Percentiles rank a stretch among this genome's conserved stretches.
Evolutionary conservation across 2,888 invertebrate genomes (phyloP).

Genomic region (Aphodius granarius): DNA sequence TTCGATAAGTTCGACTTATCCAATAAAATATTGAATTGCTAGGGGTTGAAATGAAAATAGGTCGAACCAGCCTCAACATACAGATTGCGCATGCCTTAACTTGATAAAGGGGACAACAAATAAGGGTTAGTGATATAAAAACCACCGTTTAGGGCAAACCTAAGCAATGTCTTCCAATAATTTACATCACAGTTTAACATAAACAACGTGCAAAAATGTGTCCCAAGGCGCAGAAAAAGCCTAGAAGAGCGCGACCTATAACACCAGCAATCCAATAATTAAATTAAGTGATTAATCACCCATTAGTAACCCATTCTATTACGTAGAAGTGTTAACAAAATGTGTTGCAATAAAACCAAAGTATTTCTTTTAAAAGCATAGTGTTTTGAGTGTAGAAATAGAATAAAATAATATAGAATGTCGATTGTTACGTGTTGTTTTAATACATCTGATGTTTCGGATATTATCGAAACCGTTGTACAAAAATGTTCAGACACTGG

Average conservation of each 20-base stretch:
- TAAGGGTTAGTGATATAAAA: constrained; percentile 24
- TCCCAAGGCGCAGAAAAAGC: background rate
- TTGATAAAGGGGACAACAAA: constrained; percentile 24
- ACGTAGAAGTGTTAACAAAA: background rate
- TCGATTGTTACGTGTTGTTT: constrained; percentile 76
- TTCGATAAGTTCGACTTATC: background rate
- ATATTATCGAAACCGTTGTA: constrained; percentile 73
- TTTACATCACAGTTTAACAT: background rate
- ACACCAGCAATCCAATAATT: background rate
- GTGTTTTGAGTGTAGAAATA: background rate
- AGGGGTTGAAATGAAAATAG: background rate
- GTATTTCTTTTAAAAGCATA: constrained; percentile 12
- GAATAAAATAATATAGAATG: constrained; percentile 52
- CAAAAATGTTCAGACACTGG: constrained; percentile 82
- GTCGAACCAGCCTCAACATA: background rate
- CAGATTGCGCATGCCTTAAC: constrained; percentile 18
- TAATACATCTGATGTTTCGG: constrained; percentile 72
- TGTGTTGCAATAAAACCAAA: too few relatives aligned
- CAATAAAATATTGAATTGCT: background rate
- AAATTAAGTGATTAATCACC: background rate
- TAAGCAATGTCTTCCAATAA: background rate
- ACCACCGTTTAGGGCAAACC: constrained; percentile 1
- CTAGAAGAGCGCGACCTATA: background rate
- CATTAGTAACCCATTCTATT: background rate
- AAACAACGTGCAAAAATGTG: background rate